Base-by-base conservation (phyloP, 2,888 invertebrate species). In the Notodonta ziczac region DNA sequence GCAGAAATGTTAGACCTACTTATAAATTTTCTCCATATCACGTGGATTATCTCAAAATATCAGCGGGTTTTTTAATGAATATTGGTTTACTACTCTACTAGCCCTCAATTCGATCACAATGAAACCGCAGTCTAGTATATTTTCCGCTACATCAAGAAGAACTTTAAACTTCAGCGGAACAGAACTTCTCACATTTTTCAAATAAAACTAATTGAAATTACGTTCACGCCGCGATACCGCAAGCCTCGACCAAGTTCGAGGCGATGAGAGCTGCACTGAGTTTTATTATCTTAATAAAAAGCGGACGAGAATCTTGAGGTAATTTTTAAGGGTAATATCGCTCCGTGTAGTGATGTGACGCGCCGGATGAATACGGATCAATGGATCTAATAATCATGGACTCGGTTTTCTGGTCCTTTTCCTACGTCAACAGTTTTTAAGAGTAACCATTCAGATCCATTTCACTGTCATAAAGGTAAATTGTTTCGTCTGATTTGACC, bases 221-320 rank as follows among this genome's bases (percentile, higher is more conserved):
- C 81, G 81, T 81, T 69, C 56, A 16, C 61, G 57, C 65, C 62
- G 61, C 76, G 63, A 71, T 60, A 56, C 56, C 24, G 14, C 24
- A 39, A 72, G 58, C 60, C 44, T 71, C 57, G 76, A 65, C 66
- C 62, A 83, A 83, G 72, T 83, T 84, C 70, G 56, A 64, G 65
- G 62, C 72, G 67, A 59, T 62, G 72, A 77, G 74, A 74, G 78
- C 74, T 78, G 81, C 80, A 82, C 68, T 60, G 62, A 63, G 67
- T 83, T 76, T 86, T 84, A 84, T 86, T 86, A 83, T 85, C 80
- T 80, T 80, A 77, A 82, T 84, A 82, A 85, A 85, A 84, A 78
- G 70, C 69, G 62, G 73, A 71, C 71, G 72, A 61, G 60, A 57
- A 72, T 68, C 71, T 71, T 72, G 65, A 70, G 70, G 76, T 79